Base-by-base conservation (phyloP, 2,113 vertebrate species). In the Coptodon bakossiorum region DNA sequence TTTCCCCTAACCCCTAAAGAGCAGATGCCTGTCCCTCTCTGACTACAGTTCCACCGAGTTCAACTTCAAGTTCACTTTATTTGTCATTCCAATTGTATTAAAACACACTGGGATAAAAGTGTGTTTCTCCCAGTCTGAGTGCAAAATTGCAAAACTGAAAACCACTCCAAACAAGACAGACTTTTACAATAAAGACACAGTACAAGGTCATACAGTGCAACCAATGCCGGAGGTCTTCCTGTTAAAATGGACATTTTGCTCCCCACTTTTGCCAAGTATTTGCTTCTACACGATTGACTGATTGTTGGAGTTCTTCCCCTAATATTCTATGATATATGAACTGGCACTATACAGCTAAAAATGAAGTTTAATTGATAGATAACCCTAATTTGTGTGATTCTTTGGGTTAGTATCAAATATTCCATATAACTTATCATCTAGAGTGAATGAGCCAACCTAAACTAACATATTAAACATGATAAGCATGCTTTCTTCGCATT, bases 11-110 rank as follows among this genome's bases (percentile, higher is more conserved):
- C 24, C 68, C 34, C 4, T 0, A 76, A 76, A 48, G 24, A 48
- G 71, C 71, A 76, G 71, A 76, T 76, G 71, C 43, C 71, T 31
- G 71, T 48, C 71, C 24, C 24, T 48, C 71, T 48, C 43, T 29
- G 43, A 76, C 43, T 29, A 19, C 24, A 48, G 24, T 76, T 48
- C 68, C 43, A 29, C 68, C 0, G 11, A 68, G 34, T 34, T 68
- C 6, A 68, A 68, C 63, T 31, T 76, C 24, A 76, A 76, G 68
- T 76, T 48, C 71, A 45, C 68, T 27, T 73, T 27, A 45, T 73
- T 73, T 48, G 40, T 76, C 40, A 29, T 48, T 29, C 24, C 43
- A 76, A 6, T 2, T 22, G 1, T 48, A 76, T 76, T 17, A 76
- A 76, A 76, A 76, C 4, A 76, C 68, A 48, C 43, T 29, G 24